phyloP scores from a whole-genome alignment of 2,888 invertebrate genomes.

The Blastobasis adustella region DNA sequence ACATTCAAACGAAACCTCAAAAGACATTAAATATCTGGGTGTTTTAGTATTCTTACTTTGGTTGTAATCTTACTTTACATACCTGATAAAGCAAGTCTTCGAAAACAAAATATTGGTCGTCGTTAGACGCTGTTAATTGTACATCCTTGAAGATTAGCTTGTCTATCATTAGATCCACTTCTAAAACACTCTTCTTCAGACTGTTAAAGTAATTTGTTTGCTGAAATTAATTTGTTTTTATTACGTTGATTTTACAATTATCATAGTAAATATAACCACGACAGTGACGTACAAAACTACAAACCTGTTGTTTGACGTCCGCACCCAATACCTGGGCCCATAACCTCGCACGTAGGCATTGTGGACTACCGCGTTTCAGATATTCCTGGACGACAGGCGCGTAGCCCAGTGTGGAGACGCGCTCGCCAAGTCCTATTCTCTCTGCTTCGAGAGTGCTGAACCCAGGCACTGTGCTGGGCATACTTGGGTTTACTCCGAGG shows the following conservation, averaged over 20 bases:
- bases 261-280: background rate
- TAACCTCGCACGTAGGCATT: constrained; percentile 83
- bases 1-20: no score
- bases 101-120: constrained; percentile 98
- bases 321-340: constrained; percentile 93
- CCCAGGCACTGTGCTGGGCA: constrained; percentile 69
- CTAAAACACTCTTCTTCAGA: constrained; percentile 86
- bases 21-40: no score
- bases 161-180: constrained; percentile 94
- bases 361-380: constrained; percentile 89
- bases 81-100: constrained; percentile 96
- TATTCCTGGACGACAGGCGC: constrained; percentile 93
- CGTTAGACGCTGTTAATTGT: constrained; percentile 95
- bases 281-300: background rate
- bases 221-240: constrained; percentile 52
- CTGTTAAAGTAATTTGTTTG: constrained; percentile 84
- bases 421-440: constrained; percentile 82
- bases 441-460: constrained; percentile 79
- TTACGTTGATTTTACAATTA: no score
- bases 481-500: constrained; percentile 79
- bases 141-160: constrained; percentile 97
- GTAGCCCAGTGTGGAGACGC: constrained; percentile 85
- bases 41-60: background rate
- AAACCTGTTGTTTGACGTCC: constrained; percentile 79
- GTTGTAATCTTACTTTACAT: constrained; percentile 7